Conservation (phyloP, 2,797 vertebrate species). For the Notolepis coatsorum region DNA sequence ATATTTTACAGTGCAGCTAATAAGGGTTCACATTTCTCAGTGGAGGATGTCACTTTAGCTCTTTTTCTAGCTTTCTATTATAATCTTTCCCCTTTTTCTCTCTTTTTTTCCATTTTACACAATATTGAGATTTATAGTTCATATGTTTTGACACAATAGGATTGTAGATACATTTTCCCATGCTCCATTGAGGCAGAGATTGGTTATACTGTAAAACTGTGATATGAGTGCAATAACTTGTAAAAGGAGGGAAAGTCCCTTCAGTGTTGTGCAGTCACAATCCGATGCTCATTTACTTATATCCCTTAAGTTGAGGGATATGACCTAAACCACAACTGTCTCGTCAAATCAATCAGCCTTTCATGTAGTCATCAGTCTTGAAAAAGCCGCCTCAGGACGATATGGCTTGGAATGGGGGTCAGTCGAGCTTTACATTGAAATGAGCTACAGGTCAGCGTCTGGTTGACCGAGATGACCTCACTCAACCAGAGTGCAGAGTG, state of each 20-base stretch:
- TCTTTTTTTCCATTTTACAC: conserved; percentile 38
- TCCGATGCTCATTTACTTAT: conserved; percentile 32
- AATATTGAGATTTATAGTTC: conserved; percentile 59
- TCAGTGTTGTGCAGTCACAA: conserved; percentile 1
- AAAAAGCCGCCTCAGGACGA: conserved; percentile 1
- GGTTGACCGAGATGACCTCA: conserved; percentile 60
- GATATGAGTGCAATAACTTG: background rate
- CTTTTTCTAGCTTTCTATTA: conserved; percentile 43
- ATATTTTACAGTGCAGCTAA: conserved; percentile 71
- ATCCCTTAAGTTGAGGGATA: conserved; percentile 16
- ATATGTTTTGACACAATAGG: conserved; percentile 46
- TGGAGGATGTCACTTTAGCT: conserved; percentile 49
- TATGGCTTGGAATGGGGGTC: conserved; percentile 23
- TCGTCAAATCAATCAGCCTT: conserved; percentile 13
- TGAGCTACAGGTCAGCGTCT: conserved; percentile 44
- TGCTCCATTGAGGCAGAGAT: conserved; percentile 37
- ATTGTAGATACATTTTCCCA: conserved; percentile 36
- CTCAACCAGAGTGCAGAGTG: conserved; percentile 53
- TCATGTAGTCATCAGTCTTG: conserved; percentile 9
- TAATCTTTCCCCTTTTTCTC: conserved; percentile 41
- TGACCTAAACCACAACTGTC: conserved; percentile 12
- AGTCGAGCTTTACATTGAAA: conserved; percentile 34
- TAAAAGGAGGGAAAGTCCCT: conserved; percentile 8
- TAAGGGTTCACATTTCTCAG: conserved; percentile 59
- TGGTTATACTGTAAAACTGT: conserved; percentile 12